Conservation (phyloP, 1,140 invertebrate species). For the Papilio helenus region DNA sequence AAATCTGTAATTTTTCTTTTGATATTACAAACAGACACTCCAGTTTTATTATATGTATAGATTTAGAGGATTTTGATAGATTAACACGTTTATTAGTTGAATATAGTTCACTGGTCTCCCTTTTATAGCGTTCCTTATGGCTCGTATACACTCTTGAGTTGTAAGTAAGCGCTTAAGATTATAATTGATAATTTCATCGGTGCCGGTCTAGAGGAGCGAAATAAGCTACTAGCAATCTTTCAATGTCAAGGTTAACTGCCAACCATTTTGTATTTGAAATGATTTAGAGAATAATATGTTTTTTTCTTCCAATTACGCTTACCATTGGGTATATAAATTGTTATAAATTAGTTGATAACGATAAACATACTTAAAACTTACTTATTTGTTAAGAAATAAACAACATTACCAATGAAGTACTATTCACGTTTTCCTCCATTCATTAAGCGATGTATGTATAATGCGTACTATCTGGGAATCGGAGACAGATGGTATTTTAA, state of each 20-base stretch:
- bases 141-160: not conserved
- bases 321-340: too few species aligned
- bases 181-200: not conserved
- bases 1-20: too few species aligned
- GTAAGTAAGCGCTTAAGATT: not conserved
- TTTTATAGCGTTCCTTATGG: not conserved
- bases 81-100: not conserved
- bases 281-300: too few species aligned
- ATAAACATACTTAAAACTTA: too few species aligned
- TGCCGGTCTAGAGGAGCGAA: not conserved
- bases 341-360: too few species aligned
- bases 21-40: too few species aligned
- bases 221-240: not conserved
- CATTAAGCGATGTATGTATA: not conserved
- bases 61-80: too few species aligned
- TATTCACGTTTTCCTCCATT: not conserved
- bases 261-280: not conserved
- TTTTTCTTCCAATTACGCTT: too few species aligned
- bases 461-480: not conserved
- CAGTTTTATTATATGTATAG: too few species aligned
- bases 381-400: too few species aligned
- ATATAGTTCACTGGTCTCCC: not conserved
- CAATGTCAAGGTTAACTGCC: not conserved
- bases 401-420: not conserved
- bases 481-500: conserved; percentile 15